Evolutionary conservation across 2,888 invertebrate species (phyloP).

Genomic region (Leuctra nigra): DNA sequence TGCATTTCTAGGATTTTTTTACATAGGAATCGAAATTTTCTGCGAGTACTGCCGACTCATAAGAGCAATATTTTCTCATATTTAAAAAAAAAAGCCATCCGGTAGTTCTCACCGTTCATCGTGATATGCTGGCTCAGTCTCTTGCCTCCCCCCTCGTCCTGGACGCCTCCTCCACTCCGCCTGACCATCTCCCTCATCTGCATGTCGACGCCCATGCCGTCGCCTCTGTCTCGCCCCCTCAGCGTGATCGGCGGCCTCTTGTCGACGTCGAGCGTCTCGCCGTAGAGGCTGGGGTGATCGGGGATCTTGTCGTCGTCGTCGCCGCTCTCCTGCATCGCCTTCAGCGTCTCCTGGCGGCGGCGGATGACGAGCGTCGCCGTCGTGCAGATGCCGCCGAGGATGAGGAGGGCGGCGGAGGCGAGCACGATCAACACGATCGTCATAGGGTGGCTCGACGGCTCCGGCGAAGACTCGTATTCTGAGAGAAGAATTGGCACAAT

Average conservation of each 20-base stretch:
- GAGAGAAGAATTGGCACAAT: too few relatives aligned
- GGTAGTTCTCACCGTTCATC: slow-evolving; percentile 1
- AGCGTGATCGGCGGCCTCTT: not conserved
- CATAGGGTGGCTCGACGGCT: slow-evolving; percentile 22
- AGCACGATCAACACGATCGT: slow-evolving; percentile 37
- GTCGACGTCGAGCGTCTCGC: not conserved
- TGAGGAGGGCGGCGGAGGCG: slow-evolving; percentile 37
- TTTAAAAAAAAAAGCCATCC: too few relatives aligned
- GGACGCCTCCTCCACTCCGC: not conserved
- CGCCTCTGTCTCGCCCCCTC: not conserved
- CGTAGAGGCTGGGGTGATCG: slow-evolving; percentile 1
- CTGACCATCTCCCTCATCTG: slow-evolving; percentile 2
- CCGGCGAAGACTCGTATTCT: too few relatives aligned
- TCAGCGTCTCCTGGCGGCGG: slow-evolving; percentile 3
- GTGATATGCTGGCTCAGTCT: not conserved
- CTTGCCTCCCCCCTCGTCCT: slow-evolving; percentile 4
- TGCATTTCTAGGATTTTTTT: too few relatives aligned
- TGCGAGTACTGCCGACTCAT: too few relatives aligned
- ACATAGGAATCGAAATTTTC: too few relatives aligned
- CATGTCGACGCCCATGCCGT: not conserved
- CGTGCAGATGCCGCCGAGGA: slow-evolving; percentile 39
- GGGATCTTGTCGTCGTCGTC: too few relatives aligned
- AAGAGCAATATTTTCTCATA: too few relatives aligned
- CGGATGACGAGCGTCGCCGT: slow-evolving; percentile 33
- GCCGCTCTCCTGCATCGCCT: not conserved